These are phyloP conservation scores for Drosophila malerkotliana DNA, from an alignment of 1,140 invertebrate genomes.

Conservation along the genomic window DNA sequence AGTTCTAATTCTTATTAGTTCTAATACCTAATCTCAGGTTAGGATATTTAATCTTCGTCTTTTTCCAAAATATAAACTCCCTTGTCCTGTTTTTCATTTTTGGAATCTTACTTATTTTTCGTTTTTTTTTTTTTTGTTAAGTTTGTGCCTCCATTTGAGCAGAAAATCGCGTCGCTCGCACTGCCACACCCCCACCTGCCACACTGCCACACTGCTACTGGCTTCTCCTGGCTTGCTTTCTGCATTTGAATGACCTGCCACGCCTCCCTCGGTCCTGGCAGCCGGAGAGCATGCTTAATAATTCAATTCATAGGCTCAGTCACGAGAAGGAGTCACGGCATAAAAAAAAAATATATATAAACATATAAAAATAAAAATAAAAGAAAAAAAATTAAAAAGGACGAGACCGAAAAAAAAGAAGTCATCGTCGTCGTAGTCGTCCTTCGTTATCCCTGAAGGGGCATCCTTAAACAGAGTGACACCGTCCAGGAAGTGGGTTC, in stretches of 20 bases:
- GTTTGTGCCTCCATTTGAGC: conserved; percentile 49
- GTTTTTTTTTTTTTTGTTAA: not conserved
- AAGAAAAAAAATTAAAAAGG: conserved; percentile 6
- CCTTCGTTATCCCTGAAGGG: conserved; percentile 47
- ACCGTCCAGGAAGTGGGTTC: conserved; percentile 34
- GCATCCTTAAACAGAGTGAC: conserved; percentile 44
- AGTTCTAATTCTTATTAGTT: no score
- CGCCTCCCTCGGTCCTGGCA: conserved; percentile 30
- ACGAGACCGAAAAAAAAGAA: conserved; percentile 10
- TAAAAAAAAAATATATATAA: conserved; percentile 52
- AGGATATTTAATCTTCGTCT: no score
- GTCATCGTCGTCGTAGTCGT: conserved; percentile 15
- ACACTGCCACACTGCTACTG: not conserved
- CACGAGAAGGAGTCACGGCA: conserved; percentile 73
- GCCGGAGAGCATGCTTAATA: conserved; percentile 64
- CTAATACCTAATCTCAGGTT: no score
- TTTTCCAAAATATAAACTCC: not conserved
- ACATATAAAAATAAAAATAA: not conserved
- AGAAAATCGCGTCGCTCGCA: conserved; percentile 42
- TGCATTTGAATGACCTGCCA: conserved; percentile 77
- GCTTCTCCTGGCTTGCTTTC: conserved; percentile 9
- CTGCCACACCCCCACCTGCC: not conserved
- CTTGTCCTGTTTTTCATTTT: not conserved
- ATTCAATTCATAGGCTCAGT: conserved; percentile 79
- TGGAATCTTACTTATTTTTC: not conserved